These are phyloP conservation scores for Drosophila multiciliata DNA, from an alignment of 2,888 invertebrate genomes.

Conservation along the genomic window DNA sequence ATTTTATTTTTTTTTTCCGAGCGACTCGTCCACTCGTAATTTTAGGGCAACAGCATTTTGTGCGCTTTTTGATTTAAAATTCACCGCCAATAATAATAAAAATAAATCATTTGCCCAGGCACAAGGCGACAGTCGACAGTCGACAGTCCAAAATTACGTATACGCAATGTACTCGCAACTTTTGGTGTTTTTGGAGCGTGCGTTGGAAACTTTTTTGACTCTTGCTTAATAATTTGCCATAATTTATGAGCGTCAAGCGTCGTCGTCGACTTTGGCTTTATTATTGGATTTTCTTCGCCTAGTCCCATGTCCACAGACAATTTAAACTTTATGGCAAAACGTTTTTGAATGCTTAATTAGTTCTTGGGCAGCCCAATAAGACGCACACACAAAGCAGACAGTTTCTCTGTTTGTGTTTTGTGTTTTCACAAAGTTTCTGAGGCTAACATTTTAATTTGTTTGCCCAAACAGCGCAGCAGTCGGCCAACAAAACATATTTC, in stretches of 20 bases:
- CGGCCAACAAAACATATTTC: conserved; percentile 55
- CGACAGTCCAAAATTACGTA: conserved; percentile 39
- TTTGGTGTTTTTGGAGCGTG: conserved; percentile 49
- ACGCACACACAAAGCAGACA: conserved; percentile 17
- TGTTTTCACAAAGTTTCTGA: conserved; percentile 21
- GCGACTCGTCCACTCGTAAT: conserved; percentile 11
- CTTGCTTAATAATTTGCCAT: conserved; percentile 72
- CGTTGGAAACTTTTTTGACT: conserved; percentile 55
- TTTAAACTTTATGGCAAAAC: conserved; percentile 73
- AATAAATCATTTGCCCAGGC: conserved; percentile 77
- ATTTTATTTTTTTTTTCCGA: too few relatives aligned
- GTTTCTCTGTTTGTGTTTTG: conserved; percentile 23
- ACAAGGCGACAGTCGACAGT: conserved; percentile 9
- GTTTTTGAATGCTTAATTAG: conserved; percentile 80
- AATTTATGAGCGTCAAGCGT: conserved; percentile 66
- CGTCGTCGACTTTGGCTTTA: conserved; percentile 47
- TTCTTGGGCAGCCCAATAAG: conserved; percentile 47
- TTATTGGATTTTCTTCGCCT: conserved; percentile 59
- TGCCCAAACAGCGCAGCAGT: conserved; percentile 32
- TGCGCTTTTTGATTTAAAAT: conserved; percentile 81
- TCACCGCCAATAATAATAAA: conserved; percentile 83
- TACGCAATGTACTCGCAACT: conserved; percentile 51
- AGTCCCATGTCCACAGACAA: conserved; percentile 53
- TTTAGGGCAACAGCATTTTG: conserved; percentile 45
- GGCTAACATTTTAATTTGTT: conserved; percentile 72